Percentiles rank a stretch among this genome's conserved stretches.
Conservation (phyloP, 1,140 invertebrate genomes). For the Cherax destructor region DNA sequence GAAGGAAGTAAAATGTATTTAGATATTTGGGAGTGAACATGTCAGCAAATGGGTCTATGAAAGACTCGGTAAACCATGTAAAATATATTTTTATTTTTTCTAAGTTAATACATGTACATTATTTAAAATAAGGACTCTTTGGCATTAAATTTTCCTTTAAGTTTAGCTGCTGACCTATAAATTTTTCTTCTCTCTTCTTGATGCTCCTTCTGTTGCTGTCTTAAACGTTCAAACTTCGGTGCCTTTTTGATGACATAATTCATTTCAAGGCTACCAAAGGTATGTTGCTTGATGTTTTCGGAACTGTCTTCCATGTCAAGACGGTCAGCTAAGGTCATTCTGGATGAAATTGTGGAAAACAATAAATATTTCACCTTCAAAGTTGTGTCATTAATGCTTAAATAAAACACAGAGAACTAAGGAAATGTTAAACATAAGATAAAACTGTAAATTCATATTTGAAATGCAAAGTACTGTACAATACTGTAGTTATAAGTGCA, state of each 20-base stretch:
- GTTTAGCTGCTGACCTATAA: conserved; percentile 17
- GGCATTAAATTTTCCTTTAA: conserved; percentile 44
- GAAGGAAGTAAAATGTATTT: too few relatives aligned
- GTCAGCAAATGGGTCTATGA: too few relatives aligned
- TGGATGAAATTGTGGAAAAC: neutral
- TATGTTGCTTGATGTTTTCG: conserved; percentile 37
- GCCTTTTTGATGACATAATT: conserved; percentile 49
- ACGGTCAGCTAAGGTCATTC: conserved; percentile 41
- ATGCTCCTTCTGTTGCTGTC: conserved; percentile 46
- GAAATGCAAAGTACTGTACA: too few relatives aligned
- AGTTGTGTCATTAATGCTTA: too few relatives aligned
- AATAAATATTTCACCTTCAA: neutral
- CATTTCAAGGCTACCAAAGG: conserved; percentile 55
- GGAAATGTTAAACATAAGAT: too few relatives aligned
- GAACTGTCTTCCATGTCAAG: conserved; percentile 28
- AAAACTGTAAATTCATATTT: too few relatives aligned
- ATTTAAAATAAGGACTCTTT: conserved; percentile 25
- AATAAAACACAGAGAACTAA: too few relatives aligned
- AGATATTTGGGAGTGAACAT: too few relatives aligned
- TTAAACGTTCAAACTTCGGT: conserved; percentile 16
- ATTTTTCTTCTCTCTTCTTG: conserved; percentile 42
- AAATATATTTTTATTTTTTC: neutral
- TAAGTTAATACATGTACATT: neutral
- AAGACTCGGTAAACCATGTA: too few relatives aligned
- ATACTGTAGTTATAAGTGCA: too few relatives aligned